Base-by-base conservation (phyloP, 64 coral and sea anemone genomes). In the Catalaphyllia jardinei region DNA sequence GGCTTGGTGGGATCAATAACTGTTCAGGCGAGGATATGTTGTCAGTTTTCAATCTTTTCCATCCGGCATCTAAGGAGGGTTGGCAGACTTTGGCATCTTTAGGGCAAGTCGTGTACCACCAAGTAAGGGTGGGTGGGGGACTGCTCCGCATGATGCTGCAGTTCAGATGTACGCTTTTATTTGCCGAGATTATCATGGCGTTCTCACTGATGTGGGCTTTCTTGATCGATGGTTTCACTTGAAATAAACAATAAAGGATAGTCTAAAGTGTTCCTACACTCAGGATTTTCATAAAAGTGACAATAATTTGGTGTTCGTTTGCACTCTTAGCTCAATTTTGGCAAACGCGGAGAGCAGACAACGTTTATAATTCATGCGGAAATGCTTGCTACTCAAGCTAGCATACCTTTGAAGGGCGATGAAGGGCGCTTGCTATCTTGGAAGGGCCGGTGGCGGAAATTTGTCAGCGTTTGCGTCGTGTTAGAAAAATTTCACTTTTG, bases 211-310 rank as follows among this genome's bases (percentile, higher is more conserved):
- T 10, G 8, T 33, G 33, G 50, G 54, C 60, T 65, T 80, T 79
- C 27, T 71, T 73, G 38, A 79, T 46, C 27, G 51, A 52, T 12
- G 88, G 88, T 80, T 90, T 81, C 3, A 72, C 88, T 90, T 29
- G 35, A 90, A 51, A 22, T 10, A 27, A 31, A 35, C 33, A 88
- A 31, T 49, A 52, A 67, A 64, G 31, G 31, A 64, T n/a, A 27
- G 9, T 30, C 19, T 54, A 10, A 7, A 54, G 52, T 10, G 13
- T 13, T 10, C 52, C 52, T 54, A 54, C 13, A 54, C 1, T 54
- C 13, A 54, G 33, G 1, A 35, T 35, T 35, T 35, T 35, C 1
- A 35, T 35, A 35, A 35, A 3, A 35, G 33, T 1, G 1, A 35
- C 33, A 3, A 35, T 35, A 35, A 35, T 35, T 35, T 35, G 33